Conservation (phyloP, 2,888 invertebrate species). For the Campoplex capitator region DNA sequence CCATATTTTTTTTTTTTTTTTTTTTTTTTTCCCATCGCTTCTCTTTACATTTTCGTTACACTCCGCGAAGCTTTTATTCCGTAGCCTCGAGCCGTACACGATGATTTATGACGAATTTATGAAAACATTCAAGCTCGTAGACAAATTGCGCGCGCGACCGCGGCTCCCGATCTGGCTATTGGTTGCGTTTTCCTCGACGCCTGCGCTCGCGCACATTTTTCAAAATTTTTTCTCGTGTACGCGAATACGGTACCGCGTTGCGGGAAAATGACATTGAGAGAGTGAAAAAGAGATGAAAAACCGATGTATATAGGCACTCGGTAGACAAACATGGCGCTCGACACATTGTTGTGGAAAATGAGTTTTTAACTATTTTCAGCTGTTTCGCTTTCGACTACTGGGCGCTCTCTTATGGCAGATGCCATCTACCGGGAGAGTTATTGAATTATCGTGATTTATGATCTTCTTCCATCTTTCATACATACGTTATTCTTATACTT, state of each 20-base stretch:
- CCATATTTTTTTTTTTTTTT: constrained; percentile 23
- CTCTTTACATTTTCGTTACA: constrained; percentile 22
- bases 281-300: constrained; percentile 1
- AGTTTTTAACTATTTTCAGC: constrained; percentile 69
- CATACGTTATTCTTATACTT: constrained; percentile 2
- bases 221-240: background rate
- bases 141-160: constrained; percentile 65
- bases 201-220: background rate
- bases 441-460: constrained; percentile 67
- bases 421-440: constrained; percentile 56
- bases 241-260: background rate
- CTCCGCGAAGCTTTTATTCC: constrained; percentile 25
- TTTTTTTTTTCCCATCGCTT: background rate
- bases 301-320: background rate
- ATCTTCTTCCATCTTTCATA: constrained; percentile 10
- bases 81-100: constrained; percentile 43
- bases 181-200: constrained; percentile 15
- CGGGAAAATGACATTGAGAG: constrained; percentile 34
- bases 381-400: constrained; percentile 47
- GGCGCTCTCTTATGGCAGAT: constrained; percentile 49
- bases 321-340: constrained; percentile 25
- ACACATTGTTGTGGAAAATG: constrained; percentile 65
- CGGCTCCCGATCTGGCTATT: constrained; percentile 25
- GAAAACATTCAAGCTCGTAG: constrained; percentile 56
- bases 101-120: constrained; percentile 69